phyloP scores from a whole-genome alignment of 2,888 invertebrate genomes.

The Exocentrus adspersus region DNA sequence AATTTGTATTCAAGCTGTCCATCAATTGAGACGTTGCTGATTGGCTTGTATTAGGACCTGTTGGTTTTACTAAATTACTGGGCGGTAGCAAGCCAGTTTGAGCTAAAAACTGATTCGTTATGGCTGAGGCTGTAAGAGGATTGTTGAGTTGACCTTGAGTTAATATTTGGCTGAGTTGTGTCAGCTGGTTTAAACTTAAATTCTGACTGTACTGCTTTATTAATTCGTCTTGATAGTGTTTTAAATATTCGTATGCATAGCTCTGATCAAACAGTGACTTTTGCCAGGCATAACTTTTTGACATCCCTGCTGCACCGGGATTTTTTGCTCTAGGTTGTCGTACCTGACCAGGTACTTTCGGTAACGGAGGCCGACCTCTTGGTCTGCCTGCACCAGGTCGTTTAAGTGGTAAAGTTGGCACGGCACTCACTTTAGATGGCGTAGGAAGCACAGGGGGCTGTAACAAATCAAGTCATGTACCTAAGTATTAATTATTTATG shows the following conservation, averaged over 20 bases:
- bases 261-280: conserved; percentile 53
- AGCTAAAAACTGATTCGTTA: conserved; percentile 45
- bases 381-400: conserved; percentile 62
- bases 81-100: conserved; percentile 40
- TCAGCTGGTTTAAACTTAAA: conserved; percentile 50
- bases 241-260: conserved; percentile 57
- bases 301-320: conserved; percentile 40
- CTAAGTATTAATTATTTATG: too few species aligned
- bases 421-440: conserved; percentile 35
- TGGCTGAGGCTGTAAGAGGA: conserved; percentile 42
- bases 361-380: conserved; percentile 66
- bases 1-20: conserved; percentile 37
- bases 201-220: conserved; percentile 61
- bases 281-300: conserved; percentile 50
- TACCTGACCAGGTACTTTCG: conserved; percentile 54
- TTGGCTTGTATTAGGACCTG: conserved; percentile 25
- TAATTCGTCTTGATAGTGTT: conserved; percentile 62
- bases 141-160: conserved; percentile 47
- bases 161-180: conserved; percentile 52
- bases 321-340: conserved; percentile 53
- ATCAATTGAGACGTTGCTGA: conserved; percentile 24
- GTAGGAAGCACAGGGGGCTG: conserved; percentile 50
- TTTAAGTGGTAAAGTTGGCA: conserved; percentile 45
- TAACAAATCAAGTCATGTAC: conserved; percentile 2
- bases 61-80: conserved; percentile 38